These are phyloP conservation scores for Cariama cristata DNA, from an alignment of 2,113 vertebrate species.

Conservation along the genomic window DNA sequence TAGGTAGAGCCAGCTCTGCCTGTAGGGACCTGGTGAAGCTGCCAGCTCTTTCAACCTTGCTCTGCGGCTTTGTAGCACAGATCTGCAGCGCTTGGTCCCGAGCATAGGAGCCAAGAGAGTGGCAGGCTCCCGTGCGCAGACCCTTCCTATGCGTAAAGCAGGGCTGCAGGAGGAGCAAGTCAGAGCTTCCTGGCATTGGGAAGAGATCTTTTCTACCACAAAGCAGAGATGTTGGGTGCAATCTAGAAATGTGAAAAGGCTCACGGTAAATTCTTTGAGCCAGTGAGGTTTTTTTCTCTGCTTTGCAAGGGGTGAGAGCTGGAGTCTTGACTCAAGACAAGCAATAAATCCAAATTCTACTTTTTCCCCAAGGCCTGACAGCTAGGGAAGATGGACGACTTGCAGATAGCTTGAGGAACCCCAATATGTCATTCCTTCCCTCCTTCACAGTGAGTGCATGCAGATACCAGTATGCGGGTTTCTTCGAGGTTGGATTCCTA, in stretches of 20 bases:
- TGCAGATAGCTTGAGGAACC: neutral
- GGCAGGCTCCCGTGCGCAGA: neutral
- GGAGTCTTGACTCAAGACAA: neutral
- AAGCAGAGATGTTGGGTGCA: neutral
- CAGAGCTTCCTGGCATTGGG: neutral
- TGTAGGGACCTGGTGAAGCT: neutral
- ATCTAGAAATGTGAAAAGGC: neutral
- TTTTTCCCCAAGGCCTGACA: neutral
- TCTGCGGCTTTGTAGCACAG: neutral
- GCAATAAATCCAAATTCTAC: neutral
- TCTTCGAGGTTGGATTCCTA: conserved; percentile 8
- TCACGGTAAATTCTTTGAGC: neutral
- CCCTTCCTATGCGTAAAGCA: neutral
- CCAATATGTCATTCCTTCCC: neutral
- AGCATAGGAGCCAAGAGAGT: neutral
- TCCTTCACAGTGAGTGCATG: neutral
- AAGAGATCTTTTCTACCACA: neutral
- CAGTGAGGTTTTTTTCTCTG: neutral
- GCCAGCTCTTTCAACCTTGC: neutral
- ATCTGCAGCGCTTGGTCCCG: neutral
- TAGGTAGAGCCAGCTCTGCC: neutral
- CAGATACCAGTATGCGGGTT: neutral
- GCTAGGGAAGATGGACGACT: neutral
- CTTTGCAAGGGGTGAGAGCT: neutral
- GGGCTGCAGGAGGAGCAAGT: neutral